A percentile compares a stretch with the other conserved stretches of the same genome.
Evolutionary conservation across 2,888 invertebrate genomes (phyloP).

Genomic region (Nomada goodeniana): DNA sequence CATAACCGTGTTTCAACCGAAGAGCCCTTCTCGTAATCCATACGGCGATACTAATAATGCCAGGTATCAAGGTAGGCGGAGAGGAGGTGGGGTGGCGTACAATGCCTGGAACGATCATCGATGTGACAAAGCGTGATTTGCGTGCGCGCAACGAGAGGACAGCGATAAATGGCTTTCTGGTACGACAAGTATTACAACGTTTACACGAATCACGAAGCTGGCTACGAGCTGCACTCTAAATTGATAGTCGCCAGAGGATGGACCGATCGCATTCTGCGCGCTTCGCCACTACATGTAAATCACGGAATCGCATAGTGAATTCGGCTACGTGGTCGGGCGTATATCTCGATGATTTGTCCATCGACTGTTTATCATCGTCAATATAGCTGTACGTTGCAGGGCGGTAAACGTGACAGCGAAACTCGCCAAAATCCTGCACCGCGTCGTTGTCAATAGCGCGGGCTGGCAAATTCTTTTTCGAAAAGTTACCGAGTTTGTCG

Average conservation of each 20-base stretch:
- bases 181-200: slow-evolving; percentile 59
- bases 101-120: slow-evolving; percentile 42
- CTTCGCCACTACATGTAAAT: slow-evolving; percentile 60
- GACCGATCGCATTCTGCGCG: slow-evolving; percentile 49
- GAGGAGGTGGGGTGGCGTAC: slow-evolving; percentile 9
- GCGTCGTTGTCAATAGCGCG: not conserved
- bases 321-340: slow-evolving; percentile 59
- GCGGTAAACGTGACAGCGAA: slow-evolving; percentile 54
- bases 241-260: slow-evolving; percentile 53
- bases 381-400: slow-evolving; percentile 60
- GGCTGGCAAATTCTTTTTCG: not conserved
- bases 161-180: slow-evolving; percentile 58
- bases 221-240: slow-evolving; percentile 47
- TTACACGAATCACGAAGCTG: slow-evolving; percentile 62
- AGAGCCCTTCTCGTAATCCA: slow-evolving; percentile 18
- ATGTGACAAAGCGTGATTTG: slow-evolving; percentile 55
- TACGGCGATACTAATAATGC: slow-evolving; percentile 32
- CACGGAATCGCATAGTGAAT: slow-evolving; percentile 63
- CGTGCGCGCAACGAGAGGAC: slow-evolving; percentile 43
- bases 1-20: not conserved
- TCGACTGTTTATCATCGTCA: slow-evolving; percentile 72
- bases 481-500: not conserved
- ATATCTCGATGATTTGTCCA: slow-evolving; percentile 75
- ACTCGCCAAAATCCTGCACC: slow-evolving; percentile 49
- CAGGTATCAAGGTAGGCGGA: slow-evolving; percentile 27